Conservation (phyloP, 53 echinoderm and acorn worm genomes). For the Apostichopus leukothele region DNA sequence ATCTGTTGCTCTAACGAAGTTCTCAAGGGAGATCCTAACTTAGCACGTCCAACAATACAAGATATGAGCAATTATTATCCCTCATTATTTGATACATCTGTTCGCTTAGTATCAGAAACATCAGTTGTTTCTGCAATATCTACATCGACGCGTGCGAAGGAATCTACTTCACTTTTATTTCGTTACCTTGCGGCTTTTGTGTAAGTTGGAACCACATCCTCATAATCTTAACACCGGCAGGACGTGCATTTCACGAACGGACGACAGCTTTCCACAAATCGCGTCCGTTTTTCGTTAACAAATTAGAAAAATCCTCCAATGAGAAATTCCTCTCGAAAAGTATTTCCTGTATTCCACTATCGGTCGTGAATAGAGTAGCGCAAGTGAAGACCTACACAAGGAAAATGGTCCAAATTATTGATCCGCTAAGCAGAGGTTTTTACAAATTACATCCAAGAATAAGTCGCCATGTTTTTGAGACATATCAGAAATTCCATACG, state of each 20-base stretch:
- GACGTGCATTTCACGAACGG: constrained; percentile 37
- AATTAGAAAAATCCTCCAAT: constrained; percentile 24
- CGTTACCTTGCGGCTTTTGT: constrained; percentile 48
- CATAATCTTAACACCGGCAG: constrained; percentile 37
- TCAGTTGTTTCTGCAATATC: background rate
- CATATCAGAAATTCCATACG: constrained; percentile 77
- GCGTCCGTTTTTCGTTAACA: constrained; percentile 14
- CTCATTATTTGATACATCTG: background rate
- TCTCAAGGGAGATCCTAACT: constrained; percentile 32
- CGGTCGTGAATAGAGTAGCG: constrained; percentile 19
- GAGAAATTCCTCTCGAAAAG: constrained; percentile 39
- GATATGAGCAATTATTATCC: background rate
- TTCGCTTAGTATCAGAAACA: background rate
- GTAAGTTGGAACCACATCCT: constrained; percentile 44
- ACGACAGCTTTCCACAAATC: constrained; percentile 33
- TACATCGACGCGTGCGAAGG: background rate
- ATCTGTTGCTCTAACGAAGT: constrained; percentile 34
- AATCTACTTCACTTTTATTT: background rate
- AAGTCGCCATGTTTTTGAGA: constrained; percentile 73
- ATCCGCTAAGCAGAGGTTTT: constrained; percentile 50
- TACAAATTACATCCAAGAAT: constrained; percentile 39
- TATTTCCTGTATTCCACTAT: constrained; percentile 50
- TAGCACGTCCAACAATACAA: constrained; percentile 8
- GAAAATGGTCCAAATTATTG: constrained; percentile 42
- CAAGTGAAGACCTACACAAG: constrained; percentile 27